These are phyloP conservation scores for Melieria crassipennis DNA, from an alignment of 2,888 invertebrate species.

Conservation along the genomic window DNA sequence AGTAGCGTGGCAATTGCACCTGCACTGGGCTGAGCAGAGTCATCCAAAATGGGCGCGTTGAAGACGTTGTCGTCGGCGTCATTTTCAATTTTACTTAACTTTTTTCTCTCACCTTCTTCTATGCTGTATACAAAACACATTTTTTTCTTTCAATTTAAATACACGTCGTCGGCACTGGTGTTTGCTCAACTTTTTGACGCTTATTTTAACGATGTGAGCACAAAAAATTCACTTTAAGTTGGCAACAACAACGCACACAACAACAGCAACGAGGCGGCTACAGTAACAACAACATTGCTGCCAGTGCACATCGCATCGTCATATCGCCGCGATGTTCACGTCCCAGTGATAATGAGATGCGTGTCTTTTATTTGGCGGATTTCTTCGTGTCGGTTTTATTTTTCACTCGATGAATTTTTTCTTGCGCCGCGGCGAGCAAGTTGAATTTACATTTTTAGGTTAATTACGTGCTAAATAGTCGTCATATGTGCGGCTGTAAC, in stretches of 20 bases:
- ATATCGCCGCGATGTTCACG: slow-evolving; percentile 56
- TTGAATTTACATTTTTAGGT: slow-evolving; percentile 63
- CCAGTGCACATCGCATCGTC: neutral
- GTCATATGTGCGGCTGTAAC: slow-evolving; percentile 42
- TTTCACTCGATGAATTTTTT: slow-evolving; percentile 52
- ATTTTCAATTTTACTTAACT: neutral
- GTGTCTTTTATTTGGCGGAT: slow-evolving; percentile 46
- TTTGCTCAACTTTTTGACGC: slow-evolving; percentile 61
- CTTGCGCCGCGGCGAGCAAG: slow-evolving; percentile 47
- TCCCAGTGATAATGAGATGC: slow-evolving; percentile 63
- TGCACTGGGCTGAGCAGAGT: neutral
- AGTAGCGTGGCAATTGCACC: neutral
- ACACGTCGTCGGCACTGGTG: slow-evolving; percentile 51
- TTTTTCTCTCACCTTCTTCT: neutral
- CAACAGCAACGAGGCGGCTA: slow-evolving; percentile 14
- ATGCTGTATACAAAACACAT: neutral
- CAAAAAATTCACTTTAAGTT: slow-evolving; percentile 58
- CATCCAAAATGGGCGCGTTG: neutral
- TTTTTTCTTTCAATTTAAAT: slow-evolving; percentile 46
- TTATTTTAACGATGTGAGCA: slow-evolving; percentile 61
- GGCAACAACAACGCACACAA: slow-evolving; percentile 43
- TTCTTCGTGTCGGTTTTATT: slow-evolving; percentile 35
- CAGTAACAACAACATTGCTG: neutral
- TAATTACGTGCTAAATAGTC: slow-evolving; percentile 62
- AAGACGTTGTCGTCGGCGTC: neutral